These are phyloP conservation scores for Streptopelia turtur DNA, from an alignment of 2,797 vertebrate genomes.

Conservation along the genomic window DNA sequence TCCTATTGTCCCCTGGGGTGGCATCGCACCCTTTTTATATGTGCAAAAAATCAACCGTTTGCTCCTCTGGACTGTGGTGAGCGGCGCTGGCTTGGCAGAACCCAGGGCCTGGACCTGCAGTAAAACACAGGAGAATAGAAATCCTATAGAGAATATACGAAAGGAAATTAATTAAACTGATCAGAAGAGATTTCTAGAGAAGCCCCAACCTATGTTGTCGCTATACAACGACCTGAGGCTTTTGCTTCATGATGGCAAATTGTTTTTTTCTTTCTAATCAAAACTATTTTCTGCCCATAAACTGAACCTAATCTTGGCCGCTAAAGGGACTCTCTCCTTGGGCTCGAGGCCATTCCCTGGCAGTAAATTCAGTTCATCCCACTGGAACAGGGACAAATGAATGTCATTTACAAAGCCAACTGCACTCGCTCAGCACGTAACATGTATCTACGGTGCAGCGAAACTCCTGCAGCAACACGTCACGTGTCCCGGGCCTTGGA, in stretches of 20 bases:
- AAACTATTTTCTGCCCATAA: background rate
- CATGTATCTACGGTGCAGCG: fast-evolving
- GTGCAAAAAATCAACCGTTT: background rate
- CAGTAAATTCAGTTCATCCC: constrained; percentile 10
- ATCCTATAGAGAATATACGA: background rate
- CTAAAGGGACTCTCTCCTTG: background rate
- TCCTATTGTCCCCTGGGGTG: fast-evolving
- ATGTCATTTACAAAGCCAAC: background rate
- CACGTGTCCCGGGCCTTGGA: background rate
- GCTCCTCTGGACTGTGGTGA: background rate
- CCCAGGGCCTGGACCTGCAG: background rate
- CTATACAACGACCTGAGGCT: background rate
- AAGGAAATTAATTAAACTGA: background rate
- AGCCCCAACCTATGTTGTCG: background rate
- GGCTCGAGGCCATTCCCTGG: background rate
- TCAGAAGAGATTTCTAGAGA: background rate
- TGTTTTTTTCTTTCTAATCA: background rate
- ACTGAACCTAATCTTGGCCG: background rate
- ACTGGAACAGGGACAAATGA: background rate
- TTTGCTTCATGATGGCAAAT: background rate
- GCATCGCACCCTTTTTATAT: background rate
- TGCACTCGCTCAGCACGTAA: background rate
- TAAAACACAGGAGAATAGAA: background rate
- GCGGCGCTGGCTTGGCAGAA: background rate
- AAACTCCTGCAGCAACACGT: background rate